Conservation (phyloP, 2,888 invertebrate genomes). For the Dinocampus coccinellae region DNA sequence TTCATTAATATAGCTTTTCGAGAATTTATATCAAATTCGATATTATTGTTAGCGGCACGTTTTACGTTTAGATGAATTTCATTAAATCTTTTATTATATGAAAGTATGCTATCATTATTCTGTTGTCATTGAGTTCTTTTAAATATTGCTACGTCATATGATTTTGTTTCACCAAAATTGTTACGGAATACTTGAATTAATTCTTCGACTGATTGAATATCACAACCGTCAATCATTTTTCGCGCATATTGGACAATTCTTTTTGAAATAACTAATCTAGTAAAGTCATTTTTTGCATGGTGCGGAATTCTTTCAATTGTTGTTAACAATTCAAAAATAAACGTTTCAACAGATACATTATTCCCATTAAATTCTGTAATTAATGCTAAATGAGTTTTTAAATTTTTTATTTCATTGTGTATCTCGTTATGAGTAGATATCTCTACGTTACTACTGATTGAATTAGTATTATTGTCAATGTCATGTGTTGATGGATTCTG, state of each 20-base stretch:
- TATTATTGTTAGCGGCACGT: constrained; percentile 12
- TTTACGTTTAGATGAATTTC: neutral
- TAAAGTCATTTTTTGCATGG: constrained; percentile 14
- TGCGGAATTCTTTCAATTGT: constrained; percentile 20
- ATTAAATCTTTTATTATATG: neutral
- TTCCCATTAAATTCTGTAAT: constrained; percentile 32
- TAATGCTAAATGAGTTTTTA: constrained; percentile 16
- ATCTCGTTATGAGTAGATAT: too few species aligned
- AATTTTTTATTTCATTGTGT: neutral
- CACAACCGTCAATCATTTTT: constrained; percentile 28
- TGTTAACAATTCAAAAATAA: constrained; percentile 15
- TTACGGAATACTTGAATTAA: constrained; percentile 21
- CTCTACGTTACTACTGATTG: too few species aligned
- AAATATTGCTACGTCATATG: constrained; percentile 11
- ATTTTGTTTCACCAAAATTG: constrained; percentile 27
- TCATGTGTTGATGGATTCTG: too few species aligned
- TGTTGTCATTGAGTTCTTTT: constrained; percentile 35
- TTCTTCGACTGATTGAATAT: constrained; percentile 18
- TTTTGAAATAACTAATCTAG: constrained; percentile 28
- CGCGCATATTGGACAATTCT: constrained; percentile 24
- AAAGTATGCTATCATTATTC: constrained; percentile 13
- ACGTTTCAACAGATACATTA: constrained; percentile 14
- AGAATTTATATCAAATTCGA: neutral
- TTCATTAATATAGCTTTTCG: constrained; percentile 7
- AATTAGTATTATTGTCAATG: too few species aligned